Base-by-base conservation (phyloP, 2,888 invertebrate genomes). In the Orthonevra nobilis region DNA sequence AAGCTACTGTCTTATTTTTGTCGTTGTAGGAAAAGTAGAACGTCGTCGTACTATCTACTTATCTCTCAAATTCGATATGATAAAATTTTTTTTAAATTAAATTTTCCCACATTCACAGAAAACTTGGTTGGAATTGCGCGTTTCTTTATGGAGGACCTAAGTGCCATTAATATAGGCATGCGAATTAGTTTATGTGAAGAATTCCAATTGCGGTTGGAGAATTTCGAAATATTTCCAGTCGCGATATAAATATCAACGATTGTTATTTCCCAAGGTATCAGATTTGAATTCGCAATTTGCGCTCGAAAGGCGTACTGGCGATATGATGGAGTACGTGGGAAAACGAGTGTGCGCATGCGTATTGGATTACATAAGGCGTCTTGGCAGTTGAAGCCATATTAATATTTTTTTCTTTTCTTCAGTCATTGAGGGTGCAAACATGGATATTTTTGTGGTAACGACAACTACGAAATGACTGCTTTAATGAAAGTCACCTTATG, bases 281-380 rank as follows among this genome's bases (percentile, higher is more conserved):
- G 23, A 38, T 56, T 30, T 30, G 15, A 56, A 6, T 30, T 30
- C 10, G 46, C 56, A 19, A 26, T 28, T 56, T 68, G 20, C 7
- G 14, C 23, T 36, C 14, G n/a, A n/a, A 20, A 32, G 14, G 5
- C 30, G 7, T 26, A 56, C 68, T 58, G 68, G 46, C 38, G 40
- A 48, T 17, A 23, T 7, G 12, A 10, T n/a, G 15, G 10, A 44
- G 20, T 9, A 44, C 36, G 14, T 20, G 26, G 42, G 58, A 63
- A 20, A n/a, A 28, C 20, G 52, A 4, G 38, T 52, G 50, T 28
- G 42, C 56, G 30, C 40, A 68, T 68, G 54, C 38, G 28, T 75
- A 75, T 75, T 44, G 20, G 30, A 44, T 77, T 70, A 77, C 63
- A 77, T 75, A 56, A 50, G 36, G 42, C 36, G 20, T 69, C 50